A percentile compares a stretch with the other conserved stretches of the same genome.
Conservation (phyloP, 2,797 vertebrate species). For the Neosilurus hyrtlii region DNA sequence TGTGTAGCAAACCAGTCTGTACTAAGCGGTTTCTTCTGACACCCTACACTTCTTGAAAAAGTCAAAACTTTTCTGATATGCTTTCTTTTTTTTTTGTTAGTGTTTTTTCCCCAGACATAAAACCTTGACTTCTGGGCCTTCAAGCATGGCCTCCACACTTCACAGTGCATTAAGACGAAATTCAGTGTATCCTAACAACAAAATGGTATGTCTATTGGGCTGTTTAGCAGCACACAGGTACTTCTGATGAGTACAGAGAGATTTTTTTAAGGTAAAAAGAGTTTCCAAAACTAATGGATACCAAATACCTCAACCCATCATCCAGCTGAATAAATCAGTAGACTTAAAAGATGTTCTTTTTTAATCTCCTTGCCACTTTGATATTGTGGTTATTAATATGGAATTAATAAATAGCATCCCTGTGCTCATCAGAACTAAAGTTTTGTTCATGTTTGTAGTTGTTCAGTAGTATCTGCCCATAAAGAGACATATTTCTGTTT, state of each 20-base stretch:
- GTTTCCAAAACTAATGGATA: slow-evolving; percentile 24
- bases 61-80: slow-evolving; percentile 6
- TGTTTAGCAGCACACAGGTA: slow-evolving; percentile 68
- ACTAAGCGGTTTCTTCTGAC: slow-evolving; percentile 17
- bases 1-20: slow-evolving; percentile 41
- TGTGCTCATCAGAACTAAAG: slow-evolving; percentile 46
- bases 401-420: slow-evolving; percentile 20
- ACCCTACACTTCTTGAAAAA: slow-evolving; percentile 20
- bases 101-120: slow-evolving; percentile 51
- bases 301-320: background rate
- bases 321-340: background rate
- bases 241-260: slow-evolving; percentile 57
- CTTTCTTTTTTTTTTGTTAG: background rate
- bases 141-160: slow-evolving; percentile 69
- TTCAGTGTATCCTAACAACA: slow-evolving; percentile 77
- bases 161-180: slow-evolving; percentile 83
- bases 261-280: slow-evolving; percentile 28
- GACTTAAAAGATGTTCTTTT: background rate
- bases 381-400: background rate
- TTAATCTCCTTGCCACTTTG: background rate
- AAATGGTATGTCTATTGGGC: slow-evolving; percentile 49
- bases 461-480: slow-evolving; percentile 56
- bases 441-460: slow-evolving; percentile 46
- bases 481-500: slow-evolving; percentile 45
- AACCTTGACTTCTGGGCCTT: slow-evolving; percentile 67